Base-by-base conservation (phyloP, 2,797 vertebrate genomes). In the Sebastolobus altivelis region DNA sequence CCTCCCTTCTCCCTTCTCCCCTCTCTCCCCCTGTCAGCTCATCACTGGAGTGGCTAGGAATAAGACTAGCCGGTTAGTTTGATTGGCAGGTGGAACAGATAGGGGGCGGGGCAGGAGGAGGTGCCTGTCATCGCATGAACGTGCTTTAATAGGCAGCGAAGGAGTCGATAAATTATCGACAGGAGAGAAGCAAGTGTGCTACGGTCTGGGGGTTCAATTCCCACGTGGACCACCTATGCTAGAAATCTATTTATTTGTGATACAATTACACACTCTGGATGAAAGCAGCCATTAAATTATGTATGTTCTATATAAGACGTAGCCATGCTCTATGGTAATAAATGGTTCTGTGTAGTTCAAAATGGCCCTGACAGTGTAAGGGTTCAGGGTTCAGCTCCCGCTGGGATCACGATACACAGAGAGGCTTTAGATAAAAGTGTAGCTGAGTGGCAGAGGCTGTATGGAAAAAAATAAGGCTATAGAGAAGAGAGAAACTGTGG, bases 51-150 rank as follows among this genome's bases (percentile, higher is more conserved):
- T 31, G 73, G 78, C 70, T 27, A 14, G 74, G 73, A 89, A 72
- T 78, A 74, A 72, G 78, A 77, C 80, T 35, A 75, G 80, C 66
- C 63, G 27, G 76, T 87, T 83, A 65, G 61, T 82, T 89, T 93
- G 92, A 93, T 59, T 90, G 93, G 77, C 93, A 87, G 84, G 43
- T 79, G 60, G 76, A 80, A 78, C 54, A 65, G 84, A 80, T 52
- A 54, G 69, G 33, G 77, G 85, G 81, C 16, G 66, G 87, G 71
- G 5, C 35, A 72, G 65, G 75, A 71, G 89, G 86, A 63, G 87
- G 81, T 27, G 70, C 69, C 79, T 85, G 89, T 87, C 83, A 87
- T 80, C 29, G 27, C 65, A 20, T 55, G 71, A 65, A 62, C n/a
- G 65, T 71, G 79, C 43, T 79, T 77, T 70, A 77, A 65, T 58